Evolutionary conservation across 2,113 vertebrate genomes (phyloP), one percentile per base, ranked within the genome.

Genomic region (Murina feae): DNA sequence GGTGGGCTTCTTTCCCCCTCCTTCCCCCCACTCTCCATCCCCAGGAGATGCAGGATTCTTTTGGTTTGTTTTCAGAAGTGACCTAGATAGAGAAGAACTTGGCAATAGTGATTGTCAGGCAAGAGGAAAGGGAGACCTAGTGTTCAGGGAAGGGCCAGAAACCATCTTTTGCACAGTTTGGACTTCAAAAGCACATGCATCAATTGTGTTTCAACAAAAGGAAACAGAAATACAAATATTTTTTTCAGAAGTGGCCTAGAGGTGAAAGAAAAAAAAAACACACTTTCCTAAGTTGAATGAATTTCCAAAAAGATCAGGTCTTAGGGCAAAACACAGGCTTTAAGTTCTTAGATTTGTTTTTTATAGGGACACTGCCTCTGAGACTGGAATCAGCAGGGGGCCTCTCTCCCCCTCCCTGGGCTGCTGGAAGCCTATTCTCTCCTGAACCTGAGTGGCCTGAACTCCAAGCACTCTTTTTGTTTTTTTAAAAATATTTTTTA

Each of bases 341-440:
- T 4, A 32, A 35, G 69, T 35, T 30, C 6, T 42, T 37, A 9
- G 16, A 16, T 4, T 44, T 58, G 32, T 9, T n/a, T 37, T 85
- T 47, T 32, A 60, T 44, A n/a, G n/a, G 10, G 21, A 18, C 5
- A 0, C 6, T 4, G 1, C 6, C 23, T 6, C 25, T n/a, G 37
- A 60, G 2, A 35, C 1, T 14, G 58, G 30, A 20, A 14, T 5
- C 13, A 32, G 28, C 42, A 32, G 53, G 4, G 37, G 28, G 16
- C 8, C 10, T 16, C 12, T 39, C 6, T 0, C 1, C 37, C 1
- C 5, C 5, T 16, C 23, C 9, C 49, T 1, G 65, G 25, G 69
- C 60, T 47, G 39, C 17, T 25, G 13, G 10, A 20, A 72, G 25
- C 35, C 16, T 17, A 2, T 3, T 28, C 7, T 0, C 1, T 18